Percentiles rank a stretch among this genome's conserved stretches.
Evolutionary conservation across 1,140 invertebrate species (phyloP).

Genomic region (Andricus grossulariae): DNA sequence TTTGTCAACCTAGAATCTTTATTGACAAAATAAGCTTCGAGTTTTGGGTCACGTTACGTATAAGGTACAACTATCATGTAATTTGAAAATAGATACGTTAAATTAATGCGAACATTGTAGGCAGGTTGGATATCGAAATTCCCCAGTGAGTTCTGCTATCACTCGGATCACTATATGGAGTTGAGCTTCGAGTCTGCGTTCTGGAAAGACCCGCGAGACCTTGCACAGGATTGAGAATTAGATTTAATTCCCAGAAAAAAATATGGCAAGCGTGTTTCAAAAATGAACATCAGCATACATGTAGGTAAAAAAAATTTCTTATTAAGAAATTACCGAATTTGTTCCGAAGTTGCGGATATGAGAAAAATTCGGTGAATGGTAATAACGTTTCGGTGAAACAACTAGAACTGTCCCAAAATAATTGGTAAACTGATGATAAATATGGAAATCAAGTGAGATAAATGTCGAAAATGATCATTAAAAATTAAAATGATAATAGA

Average conservation of each 20-base stretch:
- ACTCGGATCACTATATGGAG: slow-evolving; percentile 18
- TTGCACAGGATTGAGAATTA: not conserved
- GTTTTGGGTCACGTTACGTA: not conserved
- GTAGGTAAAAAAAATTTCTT: too few species aligned
- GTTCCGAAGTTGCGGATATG: too few species aligned
- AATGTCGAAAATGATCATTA: too few species aligned
- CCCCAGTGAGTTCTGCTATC: slow-evolving; percentile 14
- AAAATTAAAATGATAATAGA: too few species aligned
- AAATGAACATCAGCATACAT: too few species aligned
- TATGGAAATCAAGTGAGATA: too few species aligned
- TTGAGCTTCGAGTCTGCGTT: slow-evolving; percentile 12
- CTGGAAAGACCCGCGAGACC: not conserved
- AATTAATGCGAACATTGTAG: slow-evolving; percentile 21
- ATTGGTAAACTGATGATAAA: too few species aligned
- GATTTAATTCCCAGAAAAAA: not conserved
- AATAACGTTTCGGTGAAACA: too few species aligned
- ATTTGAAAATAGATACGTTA: not conserved
- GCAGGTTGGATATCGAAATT: slow-evolving; percentile 17
- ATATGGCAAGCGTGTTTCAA: not conserved
- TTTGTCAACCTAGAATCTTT: too few species aligned
- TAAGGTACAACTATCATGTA: slow-evolving; percentile 3
- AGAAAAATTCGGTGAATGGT: not conserved
- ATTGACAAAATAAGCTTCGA: too few species aligned
- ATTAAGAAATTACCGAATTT: too few species aligned
- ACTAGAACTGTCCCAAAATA: too few species aligned